Conservation (phyloP, 1,140 invertebrate genomes). For the Andricus grossulariae region DNA sequence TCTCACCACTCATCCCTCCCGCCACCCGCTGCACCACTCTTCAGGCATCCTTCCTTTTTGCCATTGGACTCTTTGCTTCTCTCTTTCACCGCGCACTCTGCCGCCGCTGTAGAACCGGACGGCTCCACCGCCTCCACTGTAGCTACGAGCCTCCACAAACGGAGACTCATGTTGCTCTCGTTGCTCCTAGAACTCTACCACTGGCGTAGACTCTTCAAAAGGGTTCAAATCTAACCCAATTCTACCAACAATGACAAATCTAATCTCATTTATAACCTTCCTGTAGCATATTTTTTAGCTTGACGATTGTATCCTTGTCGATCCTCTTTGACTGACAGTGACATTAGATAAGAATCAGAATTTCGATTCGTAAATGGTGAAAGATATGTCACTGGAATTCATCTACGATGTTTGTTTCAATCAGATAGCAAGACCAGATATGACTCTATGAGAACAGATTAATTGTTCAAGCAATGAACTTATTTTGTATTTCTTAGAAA, state of each 20-base stretch:
- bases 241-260: background rate
- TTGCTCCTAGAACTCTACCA: constrained; percentile 69
- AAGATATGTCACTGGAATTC: background rate
- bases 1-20: constrained; percentile 63
- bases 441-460: background rate
- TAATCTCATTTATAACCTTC: background rate
- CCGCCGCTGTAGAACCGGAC: constrained; percentile 59
- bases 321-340: background rate
- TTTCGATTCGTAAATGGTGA: constrained; percentile 4
- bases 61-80: constrained; percentile 63
- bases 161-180: constrained; percentile 67
- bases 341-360: background rate
- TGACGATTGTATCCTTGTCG: background rate
- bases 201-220: constrained; percentile 62
- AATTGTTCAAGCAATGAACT: too few species aligned
- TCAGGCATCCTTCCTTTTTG: constrained; percentile 61
- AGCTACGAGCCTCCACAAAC: constrained; percentile 57
- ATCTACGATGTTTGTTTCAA: background rate
- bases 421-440: background rate
- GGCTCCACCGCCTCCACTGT: constrained; percentile 71
- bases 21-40: constrained; percentile 51
- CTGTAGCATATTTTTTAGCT: background rate
- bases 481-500: too few species aligned
- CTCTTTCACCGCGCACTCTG: constrained; percentile 53
- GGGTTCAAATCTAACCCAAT: background rate